Evolutionary conservation across 2,888 invertebrate species (phyloP), one percentile per base, ranked within the genome.

Genomic region (Andrena bucephala): DNA sequence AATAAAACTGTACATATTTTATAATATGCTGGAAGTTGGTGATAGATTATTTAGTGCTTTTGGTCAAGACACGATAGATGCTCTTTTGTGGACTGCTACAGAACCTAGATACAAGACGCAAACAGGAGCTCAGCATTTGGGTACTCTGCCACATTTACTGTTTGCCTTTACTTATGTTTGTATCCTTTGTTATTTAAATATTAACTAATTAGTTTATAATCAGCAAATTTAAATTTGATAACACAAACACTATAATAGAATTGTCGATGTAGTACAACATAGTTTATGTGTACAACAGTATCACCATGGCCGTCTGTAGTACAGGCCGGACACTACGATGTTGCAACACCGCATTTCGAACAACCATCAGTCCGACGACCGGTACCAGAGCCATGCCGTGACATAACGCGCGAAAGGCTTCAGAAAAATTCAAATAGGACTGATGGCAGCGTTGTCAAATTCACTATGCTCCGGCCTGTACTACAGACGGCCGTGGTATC

Each of bases 1-100:
- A 84, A 99, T 99, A 94, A 99, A 99, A 93, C 95, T 99, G 87
- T 99, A 99, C 93, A 99, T 99, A 93, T 99, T 99, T 95, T 99
- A 98, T 94, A 99, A 99, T 94, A 99, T 99, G 99, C 95, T 99
- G 80, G 99, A 99, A 95, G 99, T 99, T 69, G 99, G 98, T 16
- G 99, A 99, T 94, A 95, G 99, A 85, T 94, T 99, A 86, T 97
- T 99, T 92, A 99, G 99, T 77, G 98, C 98, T 48, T 98, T 99
- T 94, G 99, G 99, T 0, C 99, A 99, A 95, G 99, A 99, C 93
- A 98, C 98, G 8, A 97, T 99, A 84, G 99, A 99, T 95, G 98
- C 99, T 2, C 94, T 99, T 62, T 98, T 99, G 93, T 99, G 99
- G 99, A 99, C 99, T 4, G 99, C 99, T 0, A 99, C 99, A 6